Conservation (phyloP, 2,113 vertebrate species). For the Gnathonemus longibarbis region DNA sequence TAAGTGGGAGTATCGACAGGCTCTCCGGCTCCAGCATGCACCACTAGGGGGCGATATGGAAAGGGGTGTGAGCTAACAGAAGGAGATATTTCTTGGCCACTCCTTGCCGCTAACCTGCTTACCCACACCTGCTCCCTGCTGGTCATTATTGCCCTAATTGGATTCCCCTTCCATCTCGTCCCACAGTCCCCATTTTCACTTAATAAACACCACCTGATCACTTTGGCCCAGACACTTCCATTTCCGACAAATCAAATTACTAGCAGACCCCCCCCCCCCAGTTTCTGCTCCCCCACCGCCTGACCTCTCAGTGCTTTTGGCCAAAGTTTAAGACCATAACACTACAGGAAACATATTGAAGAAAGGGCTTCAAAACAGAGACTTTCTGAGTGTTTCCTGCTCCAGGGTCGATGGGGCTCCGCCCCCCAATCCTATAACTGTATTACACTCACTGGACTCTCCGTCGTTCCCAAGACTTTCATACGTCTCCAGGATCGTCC, state of each 20-base stretch:
- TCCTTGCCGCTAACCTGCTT: slow-evolving; percentile 48
- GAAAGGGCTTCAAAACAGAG: slow-evolving; percentile 24
- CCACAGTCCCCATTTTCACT: slow-evolving; percentile 55
- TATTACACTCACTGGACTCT: neutral
- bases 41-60: neutral
- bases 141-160: slow-evolving; percentile 61
- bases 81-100: slow-evolving; percentile 19
- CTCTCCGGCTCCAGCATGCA: neutral
- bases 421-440: neutral
- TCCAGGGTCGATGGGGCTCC: neutral
- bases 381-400: neutral
- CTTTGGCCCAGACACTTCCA: slow-evolving; percentile 52
- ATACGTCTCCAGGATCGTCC: neutral
- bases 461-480: neutral
- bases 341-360: neutral
- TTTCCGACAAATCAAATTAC: slow-evolving; percentile 52
- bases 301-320: neutral
- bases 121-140: slow-evolving; percentile 12
- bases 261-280: neutral
- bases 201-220: slow-evolving; percentile 58
- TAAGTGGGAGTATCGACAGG: slow-evolving; percentile 40
- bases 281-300: neutral
- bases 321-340: neutral
- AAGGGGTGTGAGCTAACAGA: neutral
- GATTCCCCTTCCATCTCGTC: slow-evolving; percentile 50